These are phyloP conservation scores for Pegoplata infirma DNA, from an alignment of 2,888 invertebrate genomes.

Conservation along the genomic window DNA sequence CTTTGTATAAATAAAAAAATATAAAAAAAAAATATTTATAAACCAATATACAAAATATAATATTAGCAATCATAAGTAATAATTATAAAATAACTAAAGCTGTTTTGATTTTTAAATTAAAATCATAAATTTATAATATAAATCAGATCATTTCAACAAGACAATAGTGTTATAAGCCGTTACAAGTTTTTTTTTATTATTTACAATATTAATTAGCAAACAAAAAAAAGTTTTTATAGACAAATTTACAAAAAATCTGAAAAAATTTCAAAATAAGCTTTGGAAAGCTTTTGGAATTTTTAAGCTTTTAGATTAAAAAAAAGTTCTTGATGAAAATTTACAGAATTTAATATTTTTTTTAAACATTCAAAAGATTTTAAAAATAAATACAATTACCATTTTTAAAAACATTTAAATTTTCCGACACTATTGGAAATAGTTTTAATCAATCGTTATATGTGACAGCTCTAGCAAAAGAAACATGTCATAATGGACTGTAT, in stretches of 20 bases:
- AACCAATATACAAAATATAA: neutral
- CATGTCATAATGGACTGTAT: no score
- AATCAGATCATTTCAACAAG: slow-evolving; percentile 21
- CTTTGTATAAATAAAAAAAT: slow-evolving; percentile 22
- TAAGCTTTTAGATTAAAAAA: neutral
- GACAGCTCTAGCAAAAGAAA: no score
- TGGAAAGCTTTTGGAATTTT: neutral
- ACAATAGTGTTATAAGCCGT: slow-evolving; percentile 35
- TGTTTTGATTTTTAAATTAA: neutral
- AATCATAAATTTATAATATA: neutral
- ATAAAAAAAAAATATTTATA: neutral
- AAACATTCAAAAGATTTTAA: no score
- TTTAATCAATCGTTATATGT: no score
- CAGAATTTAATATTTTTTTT: no score
- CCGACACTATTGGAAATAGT: no score
- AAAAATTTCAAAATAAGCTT: neutral
- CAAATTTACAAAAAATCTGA: neutral
- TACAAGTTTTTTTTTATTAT: no score
- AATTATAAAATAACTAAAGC: neutral
- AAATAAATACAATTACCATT: no score
- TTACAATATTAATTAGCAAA: neutral
- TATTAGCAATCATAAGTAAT: neutral
- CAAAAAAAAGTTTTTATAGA: neutral
- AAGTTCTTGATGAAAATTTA: no score
- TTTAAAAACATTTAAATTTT: no score